Conservation (phyloP, 92 coral and sea anemone genomes). For the Actinostola sp. region DNA sequence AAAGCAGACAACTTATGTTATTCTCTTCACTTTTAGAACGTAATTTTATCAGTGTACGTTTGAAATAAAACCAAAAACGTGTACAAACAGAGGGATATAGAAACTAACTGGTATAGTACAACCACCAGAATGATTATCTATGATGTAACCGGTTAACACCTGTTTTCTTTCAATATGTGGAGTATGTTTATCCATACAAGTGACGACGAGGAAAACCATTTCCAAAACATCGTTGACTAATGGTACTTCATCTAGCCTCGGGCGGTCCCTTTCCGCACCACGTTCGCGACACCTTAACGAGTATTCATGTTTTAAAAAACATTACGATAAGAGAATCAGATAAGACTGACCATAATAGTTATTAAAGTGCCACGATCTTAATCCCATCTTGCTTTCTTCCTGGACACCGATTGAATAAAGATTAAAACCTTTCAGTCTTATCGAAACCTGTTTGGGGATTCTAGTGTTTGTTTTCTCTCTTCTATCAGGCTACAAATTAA, state of each 20-base stretch:
- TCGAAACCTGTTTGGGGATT: too few relatives aligned
- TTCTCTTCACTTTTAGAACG: too few relatives aligned
- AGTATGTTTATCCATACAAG: background rate
- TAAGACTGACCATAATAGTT: background rate
- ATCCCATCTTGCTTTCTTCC: constrained; percentile 11
- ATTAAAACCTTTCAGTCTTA: background rate
- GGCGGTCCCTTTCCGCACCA: background rate
- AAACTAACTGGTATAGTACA: too few relatives aligned
- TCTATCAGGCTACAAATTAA: too few relatives aligned
- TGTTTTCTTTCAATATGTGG: background rate
- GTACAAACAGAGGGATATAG: too few relatives aligned
- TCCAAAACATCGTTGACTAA: background rate
- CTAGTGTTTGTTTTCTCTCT: too few relatives aligned
- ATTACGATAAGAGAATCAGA: constrained; percentile 11
- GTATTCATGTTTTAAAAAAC: background rate
- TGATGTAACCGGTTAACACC: background rate
- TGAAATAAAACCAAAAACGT: too few relatives aligned
- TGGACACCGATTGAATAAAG: constrained; percentile 2
- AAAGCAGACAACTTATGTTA: too few relatives aligned
- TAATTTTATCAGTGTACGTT: too few relatives aligned
- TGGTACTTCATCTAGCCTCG: background rate
- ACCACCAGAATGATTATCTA: background rate
- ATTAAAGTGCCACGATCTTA: background rate
- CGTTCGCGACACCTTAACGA: background rate
- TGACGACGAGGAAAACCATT: background rate